Percentiles rank a stretch among this genome's conserved stretches.
These are phyloP conservation scores for Sthenelais limicola DNA, from an alignment of 2,888 invertebrate genomes.

Conservation along the genomic window DNA sequence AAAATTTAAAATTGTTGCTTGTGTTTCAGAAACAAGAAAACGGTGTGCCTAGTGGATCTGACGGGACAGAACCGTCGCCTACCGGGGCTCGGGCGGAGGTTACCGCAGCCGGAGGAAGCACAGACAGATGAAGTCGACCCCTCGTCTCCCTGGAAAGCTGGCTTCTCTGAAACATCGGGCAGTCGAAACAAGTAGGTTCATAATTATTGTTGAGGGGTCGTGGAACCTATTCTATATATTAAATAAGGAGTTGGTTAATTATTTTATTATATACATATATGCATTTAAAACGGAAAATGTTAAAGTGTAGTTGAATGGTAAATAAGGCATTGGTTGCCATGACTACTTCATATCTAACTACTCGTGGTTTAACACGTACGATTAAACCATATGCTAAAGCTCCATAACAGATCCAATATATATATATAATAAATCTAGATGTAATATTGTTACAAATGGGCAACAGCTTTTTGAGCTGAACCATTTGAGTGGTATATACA, in stretches of 20 bases:
- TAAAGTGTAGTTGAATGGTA: not conserved
- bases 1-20: too few species aligned
- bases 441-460: too few species aligned
- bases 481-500: too few species aligned
- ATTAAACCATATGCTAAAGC: too few species aligned
- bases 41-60: slow-evolving; percentile 71
- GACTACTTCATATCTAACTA: not conserved
- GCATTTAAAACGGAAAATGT: not conserved
- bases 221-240: not conserved
- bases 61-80: slow-evolving; percentile 69
- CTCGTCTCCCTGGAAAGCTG: slow-evolving; percentile 67
- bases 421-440: too few species aligned
- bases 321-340: not conserved
- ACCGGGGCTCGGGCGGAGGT: slow-evolving; percentile 54
- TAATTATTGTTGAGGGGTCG: too few species aligned
- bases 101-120: not conserved
- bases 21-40: slow-evolving; percentile 64
- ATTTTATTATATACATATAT: not conserved
- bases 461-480: too few species aligned
- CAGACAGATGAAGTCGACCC: slow-evolving; percentile 53
- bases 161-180: slow-evolving; percentile 73
- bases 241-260: not conserved
- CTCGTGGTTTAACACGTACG: too few species aligned
- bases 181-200: slow-evolving; percentile 72
- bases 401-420: too few species aligned